Conservation (phyloP, 2,113 vertebrate genomes). For the Casuarius casuarius region DNA sequence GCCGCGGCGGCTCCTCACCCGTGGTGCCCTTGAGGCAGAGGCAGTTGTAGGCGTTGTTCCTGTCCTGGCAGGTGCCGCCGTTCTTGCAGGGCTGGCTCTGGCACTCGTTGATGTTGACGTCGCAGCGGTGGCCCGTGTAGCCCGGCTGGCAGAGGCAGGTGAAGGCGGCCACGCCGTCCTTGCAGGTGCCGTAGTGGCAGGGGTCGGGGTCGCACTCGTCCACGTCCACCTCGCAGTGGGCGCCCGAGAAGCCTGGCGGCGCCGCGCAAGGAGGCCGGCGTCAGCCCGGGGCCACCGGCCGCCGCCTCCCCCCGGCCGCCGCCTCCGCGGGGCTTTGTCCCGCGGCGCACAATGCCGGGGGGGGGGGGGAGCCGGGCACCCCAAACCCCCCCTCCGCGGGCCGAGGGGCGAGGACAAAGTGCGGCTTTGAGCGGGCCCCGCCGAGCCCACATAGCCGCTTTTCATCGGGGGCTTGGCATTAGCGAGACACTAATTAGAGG, state of each 20-base stretch:
- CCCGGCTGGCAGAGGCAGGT: constrained; percentile 88
- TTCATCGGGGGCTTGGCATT: constrained; percentile 72
- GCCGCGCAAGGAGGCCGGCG: no score
- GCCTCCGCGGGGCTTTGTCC: constrained; percentile 11
- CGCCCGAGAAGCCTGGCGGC: constrained; percentile 84
- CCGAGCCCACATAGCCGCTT: constrained; percentile 71
- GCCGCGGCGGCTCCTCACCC: constrained; percentile 63
- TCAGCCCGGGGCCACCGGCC: no score
- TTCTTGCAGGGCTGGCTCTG: constrained; percentile 94
- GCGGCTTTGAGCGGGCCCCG: constrained; percentile 64
- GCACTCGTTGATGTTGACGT: constrained; percentile 94
- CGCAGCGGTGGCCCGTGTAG: constrained; percentile 90
- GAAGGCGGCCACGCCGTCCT: constrained; percentile 88
- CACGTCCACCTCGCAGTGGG: constrained; percentile 89
- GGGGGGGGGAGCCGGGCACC: no score
- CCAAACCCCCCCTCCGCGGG: not conserved
- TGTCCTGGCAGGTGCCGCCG: constrained; percentile 91
- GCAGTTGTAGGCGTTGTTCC: constrained; percentile 87
- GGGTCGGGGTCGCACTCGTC: constrained; percentile 90
- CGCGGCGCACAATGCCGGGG: not conserved
- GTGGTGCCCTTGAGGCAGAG: constrained; percentile 90
- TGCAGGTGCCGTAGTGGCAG: constrained; percentile 92
- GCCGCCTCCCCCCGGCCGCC: no score
- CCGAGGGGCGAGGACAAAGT: constrained; percentile 66
- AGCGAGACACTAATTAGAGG: constrained; percentile 74